These are phyloP conservation scores for Aldrovandia affinis DNA, from an alignment of 2,797 vertebrate genomes.

Conservation along the genomic window DNA sequence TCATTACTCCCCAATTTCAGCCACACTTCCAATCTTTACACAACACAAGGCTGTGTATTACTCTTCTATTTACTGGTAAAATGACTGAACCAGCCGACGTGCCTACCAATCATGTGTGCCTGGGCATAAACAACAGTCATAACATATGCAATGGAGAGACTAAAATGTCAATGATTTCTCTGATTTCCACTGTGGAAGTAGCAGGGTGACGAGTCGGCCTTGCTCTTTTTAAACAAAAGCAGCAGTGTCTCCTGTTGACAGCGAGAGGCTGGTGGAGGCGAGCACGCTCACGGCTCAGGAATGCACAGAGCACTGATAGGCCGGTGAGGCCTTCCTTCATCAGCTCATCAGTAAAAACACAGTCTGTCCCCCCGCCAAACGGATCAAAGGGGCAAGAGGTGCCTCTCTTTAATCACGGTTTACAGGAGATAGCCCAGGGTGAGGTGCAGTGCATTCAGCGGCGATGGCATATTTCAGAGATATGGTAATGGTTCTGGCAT, in stretches of 20 bases:
- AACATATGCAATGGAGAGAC: background rate
- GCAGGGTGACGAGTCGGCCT: background rate
- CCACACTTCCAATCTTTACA: background rate
- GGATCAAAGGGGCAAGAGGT: background rate
- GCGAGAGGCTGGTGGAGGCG: background rate
- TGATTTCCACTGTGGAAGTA: background rate
- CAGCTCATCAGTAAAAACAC: background rate
- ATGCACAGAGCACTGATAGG: conserved; percentile 11
- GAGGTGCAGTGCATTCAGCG: background rate
- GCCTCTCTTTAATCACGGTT: background rate
- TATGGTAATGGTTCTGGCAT: background rate
- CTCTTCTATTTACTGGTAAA: background rate
- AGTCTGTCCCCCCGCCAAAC: background rate
- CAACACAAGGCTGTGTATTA: background rate
- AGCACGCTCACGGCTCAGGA: background rate
- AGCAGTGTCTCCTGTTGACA: background rate
- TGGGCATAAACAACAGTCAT: background rate
- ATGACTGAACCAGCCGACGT: background rate
- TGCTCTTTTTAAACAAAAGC: background rate
- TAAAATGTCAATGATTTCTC: background rate
- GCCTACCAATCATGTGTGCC: background rate
- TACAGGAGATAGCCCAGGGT: background rate
- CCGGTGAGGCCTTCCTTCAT: background rate
- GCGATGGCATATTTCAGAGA: background rate
- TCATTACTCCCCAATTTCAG: background rate